Percentiles rank a stretch among this genome's conserved stretches.
phyloP scores from a whole-genome alignment of 2,113 vertebrate genomes.

The Myocastor coypus region DNA sequence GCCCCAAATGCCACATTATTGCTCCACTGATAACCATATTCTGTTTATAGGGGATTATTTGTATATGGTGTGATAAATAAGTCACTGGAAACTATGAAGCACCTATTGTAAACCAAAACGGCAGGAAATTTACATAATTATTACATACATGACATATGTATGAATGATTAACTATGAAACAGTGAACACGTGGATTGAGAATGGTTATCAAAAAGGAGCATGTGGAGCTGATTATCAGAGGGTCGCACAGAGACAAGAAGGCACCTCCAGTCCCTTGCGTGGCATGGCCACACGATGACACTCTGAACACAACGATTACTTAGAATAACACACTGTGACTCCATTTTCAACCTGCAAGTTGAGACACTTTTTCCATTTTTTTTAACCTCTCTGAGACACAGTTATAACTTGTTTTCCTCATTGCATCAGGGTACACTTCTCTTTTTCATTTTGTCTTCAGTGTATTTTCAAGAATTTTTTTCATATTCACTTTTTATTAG shows the following conservation, averaged over 20 bases:
- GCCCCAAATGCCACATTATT: background rate
- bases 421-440: background rate
- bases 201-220: background rate
- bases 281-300: background rate
- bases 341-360: background rate
- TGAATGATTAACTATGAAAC: background rate
- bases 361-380: background rate
- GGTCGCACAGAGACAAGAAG: background rate
- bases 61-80: background rate
- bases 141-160: rapidly evolving
- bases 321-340: background rate
- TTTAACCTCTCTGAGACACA: background rate
- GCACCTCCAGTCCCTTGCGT: background rate
- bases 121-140: background rate
- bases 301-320: background rate
- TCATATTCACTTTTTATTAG: too few species aligned
- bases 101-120: background rate
- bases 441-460: background rate
- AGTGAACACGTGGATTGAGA: background rate
- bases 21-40: background rate
- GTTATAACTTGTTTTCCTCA: background rate
- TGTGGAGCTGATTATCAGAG: background rate
- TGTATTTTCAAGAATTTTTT: too few species aligned
- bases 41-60: background rate
- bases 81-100: background rate